Evolutionary conservation across 2,797 vertebrate species (phyloP).

Genomic region (Lophotriccus pileatus): DNA sequence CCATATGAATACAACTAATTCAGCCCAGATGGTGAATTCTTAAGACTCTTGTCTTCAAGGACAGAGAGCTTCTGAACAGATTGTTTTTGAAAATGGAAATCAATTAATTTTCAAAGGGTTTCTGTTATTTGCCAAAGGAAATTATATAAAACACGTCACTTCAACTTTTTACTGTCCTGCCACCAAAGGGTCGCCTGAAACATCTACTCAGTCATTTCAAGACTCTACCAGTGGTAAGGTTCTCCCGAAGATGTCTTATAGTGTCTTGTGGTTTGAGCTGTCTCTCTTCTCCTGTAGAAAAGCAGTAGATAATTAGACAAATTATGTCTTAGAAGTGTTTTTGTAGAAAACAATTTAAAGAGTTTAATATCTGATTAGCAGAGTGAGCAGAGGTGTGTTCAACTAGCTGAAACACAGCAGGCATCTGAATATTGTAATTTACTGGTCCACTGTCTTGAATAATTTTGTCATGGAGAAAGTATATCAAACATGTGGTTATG

Average conservation of each 20-base stretch:
- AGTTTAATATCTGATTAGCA: neutral
- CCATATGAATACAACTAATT: neutral
- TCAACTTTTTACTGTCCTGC: neutral
- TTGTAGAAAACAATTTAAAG: neutral
- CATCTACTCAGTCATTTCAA: neutral
- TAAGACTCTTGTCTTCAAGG: neutral
- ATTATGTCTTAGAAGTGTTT: neutral
- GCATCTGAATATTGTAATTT: neutral
- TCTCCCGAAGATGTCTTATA: neutral
- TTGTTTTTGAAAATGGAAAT: neutral
- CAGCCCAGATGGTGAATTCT: conserved; percentile 7
- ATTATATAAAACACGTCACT: neutral
- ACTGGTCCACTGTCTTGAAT: neutral
- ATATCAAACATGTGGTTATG: neutral
- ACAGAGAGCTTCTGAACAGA: neutral
- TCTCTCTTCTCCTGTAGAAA: neutral
- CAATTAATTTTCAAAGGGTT: neutral
- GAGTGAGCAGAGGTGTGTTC: neutral
- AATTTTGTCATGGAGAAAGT: neutral
- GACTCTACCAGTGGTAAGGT: neutral
- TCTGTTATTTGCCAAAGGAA: neutral
- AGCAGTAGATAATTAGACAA: neutral
- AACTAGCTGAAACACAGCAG: neutral
- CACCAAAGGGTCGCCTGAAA: neutral
- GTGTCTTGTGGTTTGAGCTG: neutral